These are phyloP conservation scores for Tetraneura akinire DNA, from an alignment of 1,140 invertebrate genomes.

Conservation along the genomic window DNA sequence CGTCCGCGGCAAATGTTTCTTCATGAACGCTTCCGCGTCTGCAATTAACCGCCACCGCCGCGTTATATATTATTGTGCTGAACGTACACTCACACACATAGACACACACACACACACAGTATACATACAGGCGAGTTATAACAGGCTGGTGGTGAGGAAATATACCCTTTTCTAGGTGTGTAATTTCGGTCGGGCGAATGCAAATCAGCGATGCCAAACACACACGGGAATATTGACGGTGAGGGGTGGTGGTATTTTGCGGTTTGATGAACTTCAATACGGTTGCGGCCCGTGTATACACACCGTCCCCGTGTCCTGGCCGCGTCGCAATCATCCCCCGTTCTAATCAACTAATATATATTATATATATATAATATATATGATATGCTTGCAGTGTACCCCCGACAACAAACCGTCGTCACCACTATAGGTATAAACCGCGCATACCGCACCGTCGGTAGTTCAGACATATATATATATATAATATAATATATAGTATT, in stretches of 20 bases:
- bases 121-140: too few relatives aligned
- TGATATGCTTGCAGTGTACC: neutral
- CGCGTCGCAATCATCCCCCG: neutral
- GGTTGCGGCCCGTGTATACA: neutral
- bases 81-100: too few relatives aligned
- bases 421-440: too few relatives aligned
- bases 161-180: conserved; percentile 14
- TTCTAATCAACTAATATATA: neutral
- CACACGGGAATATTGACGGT: conserved; percentile 27
- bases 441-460: too few relatives aligned
- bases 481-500: too few relatives aligned
- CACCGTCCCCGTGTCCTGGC: neutral
- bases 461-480: too few relatives aligned
- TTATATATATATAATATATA: neutral
- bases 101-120: too few relatives aligned
- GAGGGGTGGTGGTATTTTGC: conserved; percentile 11
- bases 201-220: conserved; percentile 49
- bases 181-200: conserved; percentile 48
- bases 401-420: neutral
- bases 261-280: conserved; percentile 51
- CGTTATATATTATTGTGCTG: neutral
- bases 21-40: conserved; percentile 33
- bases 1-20: conserved; percentile 46
- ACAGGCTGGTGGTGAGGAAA: neutral
- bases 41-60: conserved; percentile 35